Conservation (phyloP, 2,888 invertebrate species). For the Chalcosyrphus nemorum region DNA sequence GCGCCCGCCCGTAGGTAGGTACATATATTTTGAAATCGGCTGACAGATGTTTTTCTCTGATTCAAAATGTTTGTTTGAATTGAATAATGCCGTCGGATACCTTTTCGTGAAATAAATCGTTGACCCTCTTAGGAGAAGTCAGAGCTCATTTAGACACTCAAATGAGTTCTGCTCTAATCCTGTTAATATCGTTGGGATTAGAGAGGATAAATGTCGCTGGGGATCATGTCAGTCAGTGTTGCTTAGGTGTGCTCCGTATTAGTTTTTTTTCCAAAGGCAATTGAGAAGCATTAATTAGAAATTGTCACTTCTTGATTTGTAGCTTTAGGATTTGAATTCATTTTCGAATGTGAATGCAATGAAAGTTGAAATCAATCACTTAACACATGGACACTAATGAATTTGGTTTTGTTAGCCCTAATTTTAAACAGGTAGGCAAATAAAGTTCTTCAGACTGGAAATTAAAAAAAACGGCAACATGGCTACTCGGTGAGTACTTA, state of each 20-base stretch:
- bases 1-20: constrained; percentile 34
- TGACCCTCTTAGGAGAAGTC: constrained; percentile 70
- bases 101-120: constrained; percentile 65
- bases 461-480: too few relatives aligned
- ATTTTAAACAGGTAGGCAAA: too few relatives aligned
- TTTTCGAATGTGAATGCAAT: too few relatives aligned
- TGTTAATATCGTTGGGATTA: constrained; percentile 71
- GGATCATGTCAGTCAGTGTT: constrained; percentile 49
- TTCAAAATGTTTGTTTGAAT: background rate
- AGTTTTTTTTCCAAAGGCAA: background rate
- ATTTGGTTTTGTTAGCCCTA: too few relatives aligned
- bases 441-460: too few relatives aligned
- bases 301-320: too few relatives aligned
- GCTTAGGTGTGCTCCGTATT: background rate
- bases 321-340: too few relatives aligned
- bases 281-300: background rate
- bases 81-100: constrained; percentile 44
- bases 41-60: constrained; percentile 59
- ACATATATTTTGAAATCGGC: constrained; percentile 7
- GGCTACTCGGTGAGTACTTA: too few relatives aligned
- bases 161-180: constrained; percentile 69
- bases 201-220: constrained; percentile 65
- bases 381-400: too few relatives aligned
- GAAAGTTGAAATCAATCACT: too few relatives aligned
- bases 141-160: constrained; percentile 63